Evolutionary conservation across 2,888 invertebrate species (phyloP), one percentile per base, ranked within the genome.

Genomic region (Melikaiella ostensackeni): DNA sequence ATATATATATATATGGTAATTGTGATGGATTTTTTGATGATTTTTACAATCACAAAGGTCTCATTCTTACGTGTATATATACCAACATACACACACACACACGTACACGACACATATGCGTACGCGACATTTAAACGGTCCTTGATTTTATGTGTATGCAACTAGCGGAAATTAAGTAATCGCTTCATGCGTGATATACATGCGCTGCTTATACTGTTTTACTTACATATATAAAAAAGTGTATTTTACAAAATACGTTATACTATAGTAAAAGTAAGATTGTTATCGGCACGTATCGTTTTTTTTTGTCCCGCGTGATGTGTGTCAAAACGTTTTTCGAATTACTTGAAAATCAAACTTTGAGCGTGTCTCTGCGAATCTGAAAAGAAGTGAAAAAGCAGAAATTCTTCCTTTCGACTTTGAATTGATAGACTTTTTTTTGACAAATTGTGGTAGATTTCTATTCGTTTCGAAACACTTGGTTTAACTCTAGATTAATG

Each of bases 11-110:
- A 30, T 90, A 91, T 90, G 90, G 91, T 91, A 91, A 93, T 93
- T 94, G 94, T 94, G 94, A 94, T 94, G 93, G 93, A 93, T 93
- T 94, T 93, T 94, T 94, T 93, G 94, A 94, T 94, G 93, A 93
- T 94, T 94, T 93, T 94, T 94, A 94, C 94, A 94, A 93, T 93
- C 93, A 93, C 93, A 93, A 92, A 92, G 91, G 90, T 92, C 92
- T 91, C 90, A 91, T 91, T 90, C 91, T 91, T 90, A 70, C 70
- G n/a, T 50, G 50, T 50, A 70, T 50, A 70, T 50, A 55, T 50
- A 70, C 50, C 30, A 24, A 50, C 11, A 64, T 21, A 38, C n/a
- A n/a, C 21, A 64, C 8, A 64, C 3, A 70, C 33, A 70, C n/a
- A 70, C n/a, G 50, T 21, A 70, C 70, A 70, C 19, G 27, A 55